Percentiles rank a stretch among this genome's conserved stretches.
phyloP scores from a whole-genome alignment of 2,113 vertebrate genomes.

The Rhagologus leucostigma region DNA sequence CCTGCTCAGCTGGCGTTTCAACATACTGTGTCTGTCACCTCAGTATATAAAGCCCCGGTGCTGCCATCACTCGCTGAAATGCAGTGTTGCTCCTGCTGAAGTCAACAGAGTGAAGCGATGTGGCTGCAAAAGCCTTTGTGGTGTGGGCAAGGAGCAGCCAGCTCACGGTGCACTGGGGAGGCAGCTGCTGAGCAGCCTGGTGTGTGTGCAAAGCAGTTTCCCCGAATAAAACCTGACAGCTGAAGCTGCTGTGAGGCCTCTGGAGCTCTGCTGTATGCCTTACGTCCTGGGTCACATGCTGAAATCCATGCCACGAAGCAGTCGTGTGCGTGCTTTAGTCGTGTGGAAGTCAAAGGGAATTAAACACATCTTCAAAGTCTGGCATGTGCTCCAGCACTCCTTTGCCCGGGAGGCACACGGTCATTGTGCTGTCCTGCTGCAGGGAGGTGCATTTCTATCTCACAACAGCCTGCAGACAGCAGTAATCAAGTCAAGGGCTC shows the following conservation, averaged over 20 bases:
- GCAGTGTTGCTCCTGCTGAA: neutral
- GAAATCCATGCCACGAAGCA: neutral
- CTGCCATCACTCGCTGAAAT: neutral
- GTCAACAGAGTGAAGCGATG: fast-evolving
- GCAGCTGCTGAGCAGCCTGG: neutral
- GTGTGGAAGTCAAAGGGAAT: neutral
- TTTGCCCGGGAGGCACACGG: fast-evolving
- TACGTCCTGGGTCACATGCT: neutral
- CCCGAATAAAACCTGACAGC: neutral
- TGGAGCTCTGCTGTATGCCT: neutral
- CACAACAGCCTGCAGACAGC: neutral
- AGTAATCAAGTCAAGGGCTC: neutral
- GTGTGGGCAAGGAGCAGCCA: neutral
- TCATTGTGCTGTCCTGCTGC: neutral
- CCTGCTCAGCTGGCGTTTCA: neutral
- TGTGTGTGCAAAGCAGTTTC: neutral
- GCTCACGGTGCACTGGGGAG: fast-evolving
- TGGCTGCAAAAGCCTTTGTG: neutral
- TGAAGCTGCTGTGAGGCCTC: neutral
- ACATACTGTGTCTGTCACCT: neutral
- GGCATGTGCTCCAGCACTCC: neutral
- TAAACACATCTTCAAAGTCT: neutral
- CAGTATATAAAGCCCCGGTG: neutral
- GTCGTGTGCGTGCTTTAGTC: neutral
- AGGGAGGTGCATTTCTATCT: neutral